Evolutionary conservation across 2,797 vertebrate species (phyloP), one percentile per base, ranked within the genome.

Genomic region (Dipus sagitta): DNA sequence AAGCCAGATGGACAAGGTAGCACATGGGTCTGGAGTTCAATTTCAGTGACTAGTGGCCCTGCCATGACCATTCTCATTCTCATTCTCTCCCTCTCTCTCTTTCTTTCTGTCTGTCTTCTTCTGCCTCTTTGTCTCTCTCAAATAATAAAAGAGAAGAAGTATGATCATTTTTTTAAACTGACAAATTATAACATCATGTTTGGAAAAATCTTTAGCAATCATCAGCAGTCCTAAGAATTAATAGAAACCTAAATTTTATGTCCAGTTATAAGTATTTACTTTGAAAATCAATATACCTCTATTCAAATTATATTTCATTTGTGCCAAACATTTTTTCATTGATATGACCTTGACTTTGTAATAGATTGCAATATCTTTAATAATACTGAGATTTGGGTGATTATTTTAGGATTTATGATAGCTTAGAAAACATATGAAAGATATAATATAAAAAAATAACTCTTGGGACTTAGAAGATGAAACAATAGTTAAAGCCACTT

Each of bases 161-260:
- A 12, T 17, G 17, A 58, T 14, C 54, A 6, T 7, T 58, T 90
- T 93, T 95, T 67, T 71, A 85, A 83, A 90, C 17, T 76, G 20
- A 70, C 21, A 38, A 17, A 79, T 17, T 6, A 85, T 78, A 90
- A 88, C 30, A 21, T 92, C 26, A 72, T 47, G 67, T 67, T 85
- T 83, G 34, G 34, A 90, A 93, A 88, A 34, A 28, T 21, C 0
- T 21, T 76, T 91, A 0, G 88, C 52, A 90, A 8, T 90, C 24
- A 79, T 91, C 38, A 93, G 86, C 17, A 90, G 65, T 30, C 7
- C 10, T 62, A 86, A 90, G 68, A 92, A 71, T 67, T 86, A 87
- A 86, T 15, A 80, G 4, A 92, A 75, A 64, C 23, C 70, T 58
- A 93, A 26, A 15, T 92, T 81, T 88, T 26, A 62, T 60, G 6